Evolutionary conservation across 2,113 vertebrate species (phyloP).

Genomic region (Marmota monax): DNA sequence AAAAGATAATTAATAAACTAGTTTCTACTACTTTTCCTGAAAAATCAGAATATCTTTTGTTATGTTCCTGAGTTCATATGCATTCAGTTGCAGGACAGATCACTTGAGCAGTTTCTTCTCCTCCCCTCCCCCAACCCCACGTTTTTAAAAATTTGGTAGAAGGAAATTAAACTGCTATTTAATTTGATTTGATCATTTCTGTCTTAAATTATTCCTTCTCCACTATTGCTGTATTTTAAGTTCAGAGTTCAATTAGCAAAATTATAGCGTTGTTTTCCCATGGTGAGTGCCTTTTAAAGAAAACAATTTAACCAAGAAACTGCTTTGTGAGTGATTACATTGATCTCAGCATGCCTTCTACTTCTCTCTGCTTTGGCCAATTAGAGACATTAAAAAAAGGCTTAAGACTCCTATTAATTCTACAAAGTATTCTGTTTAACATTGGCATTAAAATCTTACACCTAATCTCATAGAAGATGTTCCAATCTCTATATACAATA

Average conservation of each 20-base stretch:
- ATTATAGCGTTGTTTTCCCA: constrained; percentile 26
- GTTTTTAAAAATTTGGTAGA: accelerated
- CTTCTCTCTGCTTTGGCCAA: constrained; percentile 35
- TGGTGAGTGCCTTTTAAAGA: constrained; percentile 67
- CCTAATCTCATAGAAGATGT: neutral
- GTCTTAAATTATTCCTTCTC: constrained; percentile 14
- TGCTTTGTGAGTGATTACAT: neutral
- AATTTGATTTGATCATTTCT: constrained; percentile 48
- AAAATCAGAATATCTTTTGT: neutral
- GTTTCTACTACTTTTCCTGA: neutral
- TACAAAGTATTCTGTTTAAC: neutral
- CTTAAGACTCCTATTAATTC: neutral
- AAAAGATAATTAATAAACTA: neutral
- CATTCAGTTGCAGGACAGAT: neutral
- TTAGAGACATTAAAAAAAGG: neutral
- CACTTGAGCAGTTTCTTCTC: neutral
- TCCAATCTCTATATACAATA: neutral
- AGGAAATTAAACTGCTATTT: constrained; percentile 31
- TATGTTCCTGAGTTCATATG: neutral
- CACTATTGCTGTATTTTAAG: neutral
- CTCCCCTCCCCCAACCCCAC: no score
- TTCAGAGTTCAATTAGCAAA: constrained; percentile 73
- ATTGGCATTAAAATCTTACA: neutral
- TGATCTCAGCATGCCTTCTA: constrained; percentile 64
- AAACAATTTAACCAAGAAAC: constrained; percentile 64